Percentiles rank a stretch among this genome's conserved stretches.
phyloP scores from a whole-genome alignment of 2,888 invertebrate species.

The Hydrotaea cyrtoneurina region DNA sequence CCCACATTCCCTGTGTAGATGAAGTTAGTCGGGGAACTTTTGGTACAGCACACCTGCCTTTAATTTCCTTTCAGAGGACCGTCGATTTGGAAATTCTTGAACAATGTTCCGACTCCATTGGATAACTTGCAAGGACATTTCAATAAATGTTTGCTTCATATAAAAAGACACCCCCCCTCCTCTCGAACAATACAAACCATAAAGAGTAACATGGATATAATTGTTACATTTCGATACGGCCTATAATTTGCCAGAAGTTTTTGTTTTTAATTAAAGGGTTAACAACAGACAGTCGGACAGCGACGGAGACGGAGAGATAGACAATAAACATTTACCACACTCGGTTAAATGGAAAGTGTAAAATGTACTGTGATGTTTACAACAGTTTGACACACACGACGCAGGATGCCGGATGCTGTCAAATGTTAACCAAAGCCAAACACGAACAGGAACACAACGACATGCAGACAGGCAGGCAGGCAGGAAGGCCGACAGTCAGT shows the following conservation, averaged over 20 bases:
- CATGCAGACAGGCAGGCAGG: too few species aligned
- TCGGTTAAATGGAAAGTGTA: constrained; percentile 55
- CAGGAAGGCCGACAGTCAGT: not conserved
- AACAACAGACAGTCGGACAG: constrained; percentile 1
- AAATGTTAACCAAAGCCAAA: constrained; percentile 15
- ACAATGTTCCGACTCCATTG: too few species aligned
- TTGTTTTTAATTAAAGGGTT: constrained; percentile 47
- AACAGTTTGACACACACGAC: constrained; percentile 39
- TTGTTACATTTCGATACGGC: constrained; percentile 12
- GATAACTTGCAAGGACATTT: too few species aligned
- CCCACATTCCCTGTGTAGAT: too few species aligned
- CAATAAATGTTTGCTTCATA: not conserved
- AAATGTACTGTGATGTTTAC: constrained; percentile 36
- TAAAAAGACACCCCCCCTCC: not conserved
- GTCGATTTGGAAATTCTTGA: too few species aligned
- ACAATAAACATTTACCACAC: constrained; percentile 54
- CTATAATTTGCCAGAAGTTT: not conserved
- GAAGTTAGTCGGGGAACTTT: too few species aligned
- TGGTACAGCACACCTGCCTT: too few species aligned
- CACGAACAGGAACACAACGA: constrained; percentile 6
- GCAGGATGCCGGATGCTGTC: constrained; percentile 1
- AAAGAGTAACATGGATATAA: not conserved
- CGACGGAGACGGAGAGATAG: not conserved
- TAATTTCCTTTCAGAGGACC: too few species aligned
- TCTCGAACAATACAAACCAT: not conserved